Conservation (phyloP, 2,797 vertebrate species). For the Phoeniculus purpureus region DNA sequence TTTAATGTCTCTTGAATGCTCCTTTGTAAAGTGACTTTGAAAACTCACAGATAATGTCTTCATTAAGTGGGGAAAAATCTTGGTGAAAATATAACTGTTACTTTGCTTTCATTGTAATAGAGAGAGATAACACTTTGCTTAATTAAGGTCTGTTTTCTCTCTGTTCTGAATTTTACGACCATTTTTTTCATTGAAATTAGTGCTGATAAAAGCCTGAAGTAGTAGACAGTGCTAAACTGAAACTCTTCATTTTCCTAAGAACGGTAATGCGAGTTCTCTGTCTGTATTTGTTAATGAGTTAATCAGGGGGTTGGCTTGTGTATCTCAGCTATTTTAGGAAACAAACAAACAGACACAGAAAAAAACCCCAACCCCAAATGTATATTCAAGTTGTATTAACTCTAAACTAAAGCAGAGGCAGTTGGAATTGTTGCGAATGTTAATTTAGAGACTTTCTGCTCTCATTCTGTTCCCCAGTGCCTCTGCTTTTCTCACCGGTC, state of each 20-base stretch:
- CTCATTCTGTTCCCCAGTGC: not conserved
- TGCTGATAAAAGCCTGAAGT: slow-evolving; percentile 73
- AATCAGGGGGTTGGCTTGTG: slow-evolving; percentile 23
- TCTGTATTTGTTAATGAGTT: slow-evolving; percentile 51
- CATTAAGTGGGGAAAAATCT: slow-evolving; percentile 82
- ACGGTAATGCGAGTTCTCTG: not conserved
- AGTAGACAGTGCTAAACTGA: slow-evolving; percentile 38
- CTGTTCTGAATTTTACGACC: slow-evolving; percentile 73
- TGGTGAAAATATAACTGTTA: slow-evolving; percentile 77
- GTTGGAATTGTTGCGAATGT: not conserved
- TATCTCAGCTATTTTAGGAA: slow-evolving; percentile 24
- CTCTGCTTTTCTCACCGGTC: not conserved
- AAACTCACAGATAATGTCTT: slow-evolving; percentile 83
- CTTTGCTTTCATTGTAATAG: slow-evolving; percentile 80
- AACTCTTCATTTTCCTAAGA: slow-evolving; percentile 51
- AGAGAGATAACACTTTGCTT: slow-evolving; percentile 79
- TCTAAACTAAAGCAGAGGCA: not conserved
- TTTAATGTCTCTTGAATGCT: slow-evolving; percentile 85
- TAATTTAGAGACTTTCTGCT: slow-evolving; percentile 18
- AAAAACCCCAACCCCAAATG: not conserved
- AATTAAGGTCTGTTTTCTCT: slow-evolving; percentile 80
- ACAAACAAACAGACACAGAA: not conserved
- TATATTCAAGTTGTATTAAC: not conserved
- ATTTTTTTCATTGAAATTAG: slow-evolving; percentile 71
- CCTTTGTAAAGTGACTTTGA: slow-evolving; percentile 85